Evolutionary conservation across 1,140 invertebrate species (phyloP).

Genomic region (Drosophila lacertosa): DNA sequence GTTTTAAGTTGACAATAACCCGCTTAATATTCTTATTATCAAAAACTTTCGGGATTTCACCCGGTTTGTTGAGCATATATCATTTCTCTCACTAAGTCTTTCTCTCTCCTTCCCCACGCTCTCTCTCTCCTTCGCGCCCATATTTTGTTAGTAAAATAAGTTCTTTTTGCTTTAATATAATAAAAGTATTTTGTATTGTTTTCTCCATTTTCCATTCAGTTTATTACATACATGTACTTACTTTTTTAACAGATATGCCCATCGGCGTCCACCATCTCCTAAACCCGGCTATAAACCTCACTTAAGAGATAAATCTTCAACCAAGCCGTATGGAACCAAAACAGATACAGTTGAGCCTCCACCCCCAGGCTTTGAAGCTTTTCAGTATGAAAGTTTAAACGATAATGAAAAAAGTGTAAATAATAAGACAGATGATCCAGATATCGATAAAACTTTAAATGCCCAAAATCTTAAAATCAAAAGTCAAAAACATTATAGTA

Average conservation of each 20-base stretch:
- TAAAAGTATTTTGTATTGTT: too few relatives aligned
- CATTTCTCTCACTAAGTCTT: too few relatives aligned
- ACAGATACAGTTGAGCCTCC: constrained; percentile 59
- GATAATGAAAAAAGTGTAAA: constrained; percentile 52
- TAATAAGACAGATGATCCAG: constrained; percentile 21
- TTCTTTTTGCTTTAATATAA: too few relatives aligned
- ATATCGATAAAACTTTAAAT: constrained; percentile 17
- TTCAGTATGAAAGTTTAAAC: constrained; percentile 43
- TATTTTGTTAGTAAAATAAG: too few relatives aligned
- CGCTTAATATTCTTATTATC: too few relatives aligned
- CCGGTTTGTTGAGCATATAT: too few relatives aligned
- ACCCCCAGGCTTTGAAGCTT: constrained; percentile 62
- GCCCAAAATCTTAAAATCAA: constrained; percentile 39
- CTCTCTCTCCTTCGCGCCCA: too few relatives aligned
- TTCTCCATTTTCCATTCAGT: background rate
- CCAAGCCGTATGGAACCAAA: constrained; percentile 31
- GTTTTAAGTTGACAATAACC: too few relatives aligned
- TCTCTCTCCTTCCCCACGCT: too few relatives aligned
- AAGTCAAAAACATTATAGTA: constrained; percentile 51
- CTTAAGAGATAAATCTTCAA: constrained; percentile 46
- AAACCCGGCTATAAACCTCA: constrained; percentile 52
- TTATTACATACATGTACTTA: background rate
- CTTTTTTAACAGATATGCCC: constrained; percentile 42
- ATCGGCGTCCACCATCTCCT: constrained; percentile 59
- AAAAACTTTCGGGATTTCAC: too few relatives aligned